A percentile compares a stretch with the other conserved stretches of the same genome.
Conservation (phyloP, 2,888 invertebrate genomes). For the Temnothorax unifasciatus region DNA sequence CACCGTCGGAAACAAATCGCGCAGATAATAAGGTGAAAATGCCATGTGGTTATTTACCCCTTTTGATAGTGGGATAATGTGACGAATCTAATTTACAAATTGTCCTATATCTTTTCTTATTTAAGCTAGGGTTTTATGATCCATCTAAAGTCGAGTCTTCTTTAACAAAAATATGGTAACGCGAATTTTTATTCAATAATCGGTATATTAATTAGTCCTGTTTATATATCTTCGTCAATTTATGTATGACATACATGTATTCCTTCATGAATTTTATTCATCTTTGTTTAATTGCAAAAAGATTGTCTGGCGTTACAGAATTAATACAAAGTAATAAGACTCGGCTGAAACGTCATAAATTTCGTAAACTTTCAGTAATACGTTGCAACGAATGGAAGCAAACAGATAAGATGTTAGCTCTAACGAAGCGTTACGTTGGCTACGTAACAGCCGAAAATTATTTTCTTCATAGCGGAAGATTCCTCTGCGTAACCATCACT, state of each 20-base stretch:
- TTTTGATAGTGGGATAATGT: no score
- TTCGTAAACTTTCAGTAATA: conserved; percentile 15
- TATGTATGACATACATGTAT: background rate
- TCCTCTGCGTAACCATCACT: background rate
- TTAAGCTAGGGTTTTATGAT: background rate
- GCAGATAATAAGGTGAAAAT: background rate
- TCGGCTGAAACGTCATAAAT: background rate
- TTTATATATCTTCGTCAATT: background rate
- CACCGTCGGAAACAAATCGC: background rate
- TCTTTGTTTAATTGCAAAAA: background rate
- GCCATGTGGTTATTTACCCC: background rate
- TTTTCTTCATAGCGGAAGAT: conserved; percentile 19
- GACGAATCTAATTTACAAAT: background rate
- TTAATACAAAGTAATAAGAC: background rate
- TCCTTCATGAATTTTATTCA: background rate
- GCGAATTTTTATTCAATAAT: background rate
- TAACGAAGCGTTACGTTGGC: background rate
- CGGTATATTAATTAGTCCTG: background rate
- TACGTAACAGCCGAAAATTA: conserved; percentile 3
- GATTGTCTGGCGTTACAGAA: background rate
- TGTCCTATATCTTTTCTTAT: background rate
- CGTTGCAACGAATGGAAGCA: background rate
- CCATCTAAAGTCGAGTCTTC: background rate
- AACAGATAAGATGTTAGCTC: background rate
- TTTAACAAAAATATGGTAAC: background rate